Conservation (phyloP, 2,888 invertebrate species). For the Operophtera brumata region DNA sequence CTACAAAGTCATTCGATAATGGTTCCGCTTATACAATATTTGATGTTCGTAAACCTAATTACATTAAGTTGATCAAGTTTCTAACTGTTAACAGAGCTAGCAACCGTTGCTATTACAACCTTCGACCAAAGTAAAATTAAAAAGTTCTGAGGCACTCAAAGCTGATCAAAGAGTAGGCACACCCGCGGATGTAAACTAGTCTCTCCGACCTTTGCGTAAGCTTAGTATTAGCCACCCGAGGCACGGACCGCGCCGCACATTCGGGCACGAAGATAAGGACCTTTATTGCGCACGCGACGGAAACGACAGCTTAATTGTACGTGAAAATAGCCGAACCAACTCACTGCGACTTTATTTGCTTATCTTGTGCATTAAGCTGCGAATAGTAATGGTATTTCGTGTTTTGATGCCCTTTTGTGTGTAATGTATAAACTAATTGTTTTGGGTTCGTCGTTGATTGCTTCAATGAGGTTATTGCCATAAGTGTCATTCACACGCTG, state of each 20-base stretch:
- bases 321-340: constrained; percentile 3
- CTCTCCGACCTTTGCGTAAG: neutral
- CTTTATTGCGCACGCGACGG: constrained; percentile 7
- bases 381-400: neutral
- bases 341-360: constrained; percentile 1
- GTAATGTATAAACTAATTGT: neutral
- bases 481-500: neutral
- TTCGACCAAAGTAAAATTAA: too few relatives aligned
- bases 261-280: constrained; percentile 15
- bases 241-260: constrained; percentile 17
- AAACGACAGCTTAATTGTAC: constrained; percentile 7
- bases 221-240: neutral
- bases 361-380: constrained; percentile 1
- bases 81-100: too few relatives aligned
- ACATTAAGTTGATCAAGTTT: too few relatives aligned
- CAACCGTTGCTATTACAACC: too few relatives aligned
- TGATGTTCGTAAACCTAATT: too few relatives aligned
- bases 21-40: too few relatives aligned
- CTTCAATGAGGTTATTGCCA: neutral
- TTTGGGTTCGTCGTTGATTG: neutral
- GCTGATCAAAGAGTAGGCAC: neutral
- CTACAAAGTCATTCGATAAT: too few relatives aligned
- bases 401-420: neutral
- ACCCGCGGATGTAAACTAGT: neutral
- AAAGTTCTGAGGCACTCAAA: neutral